Evolutionary conservation across 23 tunicate species (phyloP), one percentile per base, ranked within the genome.

Genomic region (Ciona savignyi): DNA sequence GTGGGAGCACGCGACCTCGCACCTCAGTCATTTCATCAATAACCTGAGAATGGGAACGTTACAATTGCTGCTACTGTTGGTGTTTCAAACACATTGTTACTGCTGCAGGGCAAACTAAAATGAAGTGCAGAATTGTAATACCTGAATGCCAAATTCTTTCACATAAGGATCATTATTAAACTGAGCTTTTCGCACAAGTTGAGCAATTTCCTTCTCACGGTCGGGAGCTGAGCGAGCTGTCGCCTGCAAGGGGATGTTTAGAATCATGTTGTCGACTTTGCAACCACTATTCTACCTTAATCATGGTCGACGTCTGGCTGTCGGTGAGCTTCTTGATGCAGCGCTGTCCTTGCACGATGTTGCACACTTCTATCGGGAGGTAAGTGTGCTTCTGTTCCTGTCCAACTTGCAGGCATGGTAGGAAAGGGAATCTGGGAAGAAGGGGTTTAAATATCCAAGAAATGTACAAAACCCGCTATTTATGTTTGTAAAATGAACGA

Each of bases 171-270:
- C 99, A 34, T 84, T 95, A 70, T 95, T 95, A 85, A 95, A 95
- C 79, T 90, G 90, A 33, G 99, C 99, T 35, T 87, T 95, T 27
- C 81, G 69, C 2, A 95, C 99, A 51, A 95, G 72, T 23, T 80
- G 73, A 19, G 99, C 87, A 63, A 95, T 95, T 49, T 95, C 99
- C 30, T 80, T 77, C 35, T 95, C 99, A 23, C 99, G 87, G 62
- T 95, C 99, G 23, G 99, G 99, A 22, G 99, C 99, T n/a, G 96
- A 88, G 25, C 99, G 71, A n/a, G 99, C 99, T 11, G 99, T 95
- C 32, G 99, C 99, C 88, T 88, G 68, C 33, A 33, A 20, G 6
- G 49, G 35, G 62, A 62, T 11, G 1, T n/a, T 25, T 25, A 62
- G 63, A n/a, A n/a, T n/a, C n/a, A n/a, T n/a, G n/a, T n/a, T n/a